A percentile compares a stretch with the other conserved stretches of the same genome.
Evolutionary conservation across 2,113 vertebrate species (phyloP).

Genomic region (Bubo scandiacus): DNA sequence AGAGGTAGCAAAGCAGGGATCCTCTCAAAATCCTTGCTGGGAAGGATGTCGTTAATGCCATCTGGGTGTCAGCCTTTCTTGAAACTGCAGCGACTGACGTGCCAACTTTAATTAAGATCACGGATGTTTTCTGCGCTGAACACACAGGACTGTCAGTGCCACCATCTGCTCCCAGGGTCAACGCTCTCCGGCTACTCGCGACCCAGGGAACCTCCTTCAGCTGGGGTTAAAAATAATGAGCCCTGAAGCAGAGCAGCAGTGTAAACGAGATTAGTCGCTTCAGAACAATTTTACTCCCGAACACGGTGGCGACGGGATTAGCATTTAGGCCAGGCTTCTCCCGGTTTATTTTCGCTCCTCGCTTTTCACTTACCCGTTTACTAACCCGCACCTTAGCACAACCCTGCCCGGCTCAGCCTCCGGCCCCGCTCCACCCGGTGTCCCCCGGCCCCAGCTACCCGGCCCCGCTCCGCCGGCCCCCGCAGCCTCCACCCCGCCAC

Average conservation of each 20-base stretch:
- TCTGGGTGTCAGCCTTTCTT: background rate
- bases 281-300: background rate
- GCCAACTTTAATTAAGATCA: background rate
- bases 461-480: background rate
- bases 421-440: no score
- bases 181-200: background rate
- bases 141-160: background rate
- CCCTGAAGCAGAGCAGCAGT: background rate
- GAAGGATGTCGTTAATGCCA: background rate
- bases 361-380: background rate
- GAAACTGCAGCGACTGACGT: background rate
- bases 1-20: background rate
- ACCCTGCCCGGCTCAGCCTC: background rate
- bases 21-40: background rate
- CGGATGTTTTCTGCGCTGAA: background rate
- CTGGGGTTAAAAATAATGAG: background rate
- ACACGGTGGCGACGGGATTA: background rate
- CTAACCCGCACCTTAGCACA: background rate
- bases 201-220: background rate
- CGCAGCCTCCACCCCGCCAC: rapidly evolving
- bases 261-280: background rate
- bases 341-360: background rate
- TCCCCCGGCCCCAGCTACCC: no score
- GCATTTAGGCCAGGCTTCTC: background rate
- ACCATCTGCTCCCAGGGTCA: background rate